Conservation (phyloP, 2,888 invertebrate species). For the Orthosia incerta region DNA sequence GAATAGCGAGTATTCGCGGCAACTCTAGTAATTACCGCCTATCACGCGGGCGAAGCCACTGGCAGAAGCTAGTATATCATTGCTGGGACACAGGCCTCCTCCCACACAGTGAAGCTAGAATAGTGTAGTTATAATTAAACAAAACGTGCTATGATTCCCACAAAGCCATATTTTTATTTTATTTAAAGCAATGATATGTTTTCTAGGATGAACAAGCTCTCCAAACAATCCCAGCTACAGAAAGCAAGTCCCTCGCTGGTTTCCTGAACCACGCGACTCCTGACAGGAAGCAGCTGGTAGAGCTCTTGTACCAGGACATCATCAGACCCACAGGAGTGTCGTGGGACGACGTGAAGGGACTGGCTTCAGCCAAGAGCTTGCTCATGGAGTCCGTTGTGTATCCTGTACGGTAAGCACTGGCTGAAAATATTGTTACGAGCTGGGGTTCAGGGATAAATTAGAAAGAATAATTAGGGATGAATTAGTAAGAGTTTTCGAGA, state of each 20-base stretch:
- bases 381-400: constrained; percentile 97
- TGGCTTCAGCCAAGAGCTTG: constrained; percentile 93
- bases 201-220: constrained; percentile 69
- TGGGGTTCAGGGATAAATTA: too few relatives aligned
- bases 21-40: too few relatives aligned
- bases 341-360: constrained; percentile 95
- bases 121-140: too few relatives aligned
- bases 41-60: too few relatives aligned
- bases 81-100: too few relatives aligned
- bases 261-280: constrained; percentile 78
- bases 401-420: constrained; percentile 88
- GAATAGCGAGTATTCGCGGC: too few relatives aligned
- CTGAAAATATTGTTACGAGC: background rate
- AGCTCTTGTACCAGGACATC: constrained; percentile 92
- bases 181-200: background rate
- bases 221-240: constrained; percentile 71
- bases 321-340: constrained; percentile 92
- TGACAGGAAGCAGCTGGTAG: constrained; percentile 93
- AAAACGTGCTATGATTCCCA: too few relatives aligned
- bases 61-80: too few relatives aligned
- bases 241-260: constrained; percentile 79
- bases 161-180: too few relatives aligned
- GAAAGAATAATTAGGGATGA: too few relatives aligned
- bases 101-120: too few relatives aligned
- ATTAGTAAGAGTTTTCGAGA: too few relatives aligned